phyloP scores from a whole-genome alignment of 2,113 vertebrate species.

The Aramus guarauna region DNA sequence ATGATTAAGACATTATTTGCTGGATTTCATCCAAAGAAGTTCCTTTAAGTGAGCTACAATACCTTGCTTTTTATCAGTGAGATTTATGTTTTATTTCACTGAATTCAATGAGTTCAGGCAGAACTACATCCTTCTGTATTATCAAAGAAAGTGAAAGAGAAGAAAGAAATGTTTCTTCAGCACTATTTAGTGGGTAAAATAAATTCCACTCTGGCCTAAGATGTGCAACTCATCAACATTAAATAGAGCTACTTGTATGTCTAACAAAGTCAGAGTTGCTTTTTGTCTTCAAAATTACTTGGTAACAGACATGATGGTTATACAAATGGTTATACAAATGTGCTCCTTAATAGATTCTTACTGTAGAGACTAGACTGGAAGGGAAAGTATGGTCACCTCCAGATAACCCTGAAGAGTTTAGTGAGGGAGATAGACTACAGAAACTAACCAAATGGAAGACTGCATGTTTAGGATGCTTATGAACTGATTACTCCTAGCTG shows the following conservation, averaged over 20 bases:
- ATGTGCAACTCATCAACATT: not conserved
- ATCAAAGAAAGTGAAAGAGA: not conserved
- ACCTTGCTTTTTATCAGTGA: not conserved
- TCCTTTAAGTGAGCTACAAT: not conserved
- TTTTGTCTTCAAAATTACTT: not conserved
- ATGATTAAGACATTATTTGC: not conserved
- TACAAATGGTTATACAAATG: not conserved
- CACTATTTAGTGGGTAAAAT: not conserved
- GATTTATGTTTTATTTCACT: not conserved
- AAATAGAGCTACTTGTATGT: not conserved
- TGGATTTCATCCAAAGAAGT: not conserved
- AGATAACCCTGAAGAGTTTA: not conserved
- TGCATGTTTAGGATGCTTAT: conserved; percentile 33
- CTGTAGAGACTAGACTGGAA: not conserved
- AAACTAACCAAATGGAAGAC: conserved; percentile 39
- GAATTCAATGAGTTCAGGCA: not conserved
- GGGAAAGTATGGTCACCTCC: not conserved
- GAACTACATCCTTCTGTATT: not conserved
- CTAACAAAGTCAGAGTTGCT: not conserved
- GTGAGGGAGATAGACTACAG: not conserved
- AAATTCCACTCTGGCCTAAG: not conserved
- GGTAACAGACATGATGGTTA: not conserved
- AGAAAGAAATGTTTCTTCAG: not conserved
- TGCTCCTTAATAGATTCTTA: not conserved
- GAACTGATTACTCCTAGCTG: conserved; percentile 23